Percentiles rank a stretch among this genome's conserved stretches.
Evolutionary conservation across 2,797 vertebrate species (phyloP).

Genomic region (Aselliscus stoliczkanus): DNA sequence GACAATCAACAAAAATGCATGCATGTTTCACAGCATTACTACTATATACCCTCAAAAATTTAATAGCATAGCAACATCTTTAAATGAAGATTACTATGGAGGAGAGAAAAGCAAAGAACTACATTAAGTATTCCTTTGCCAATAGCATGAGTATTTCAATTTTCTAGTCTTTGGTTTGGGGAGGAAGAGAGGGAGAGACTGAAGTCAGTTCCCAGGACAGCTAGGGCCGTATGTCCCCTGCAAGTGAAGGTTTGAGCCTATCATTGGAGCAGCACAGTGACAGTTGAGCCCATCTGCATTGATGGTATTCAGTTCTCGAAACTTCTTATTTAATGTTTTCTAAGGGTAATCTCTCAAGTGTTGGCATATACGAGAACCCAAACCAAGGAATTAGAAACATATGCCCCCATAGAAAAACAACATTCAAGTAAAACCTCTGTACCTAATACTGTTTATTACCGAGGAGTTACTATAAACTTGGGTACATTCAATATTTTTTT

Average conservation of each 20-base stretch:
- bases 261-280: conserved; percentile 62
- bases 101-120: conserved; percentile 84
- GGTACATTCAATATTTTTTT: background rate
- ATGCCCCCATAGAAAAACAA: background rate
- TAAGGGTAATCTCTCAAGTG: background rate
- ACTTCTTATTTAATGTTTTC: background rate
- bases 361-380: background rate
- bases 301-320: background rate
- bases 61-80: conserved; percentile 76
- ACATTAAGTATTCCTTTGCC: conserved; percentile 70
- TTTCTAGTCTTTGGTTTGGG: conserved; percentile 59
- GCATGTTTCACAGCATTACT: conserved; percentile 87
- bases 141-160: conserved; percentile 57
- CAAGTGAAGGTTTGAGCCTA: background rate
- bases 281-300: conserved; percentile 43
- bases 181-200: conserved; percentile 69
- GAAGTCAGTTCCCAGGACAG: conserved; percentile 51
- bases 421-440: background rate
- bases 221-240: background rate
- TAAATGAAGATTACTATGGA: conserved; percentile 75
- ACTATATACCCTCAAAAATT: conserved; percentile 54
- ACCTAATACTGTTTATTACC: background rate
- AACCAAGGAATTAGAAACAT: background rate
- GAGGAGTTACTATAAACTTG: background rate
- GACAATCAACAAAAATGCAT: conserved; percentile 88